Conservation (phyloP, 2,113 vertebrate genomes). For the Triplophysa rosa region DNA sequence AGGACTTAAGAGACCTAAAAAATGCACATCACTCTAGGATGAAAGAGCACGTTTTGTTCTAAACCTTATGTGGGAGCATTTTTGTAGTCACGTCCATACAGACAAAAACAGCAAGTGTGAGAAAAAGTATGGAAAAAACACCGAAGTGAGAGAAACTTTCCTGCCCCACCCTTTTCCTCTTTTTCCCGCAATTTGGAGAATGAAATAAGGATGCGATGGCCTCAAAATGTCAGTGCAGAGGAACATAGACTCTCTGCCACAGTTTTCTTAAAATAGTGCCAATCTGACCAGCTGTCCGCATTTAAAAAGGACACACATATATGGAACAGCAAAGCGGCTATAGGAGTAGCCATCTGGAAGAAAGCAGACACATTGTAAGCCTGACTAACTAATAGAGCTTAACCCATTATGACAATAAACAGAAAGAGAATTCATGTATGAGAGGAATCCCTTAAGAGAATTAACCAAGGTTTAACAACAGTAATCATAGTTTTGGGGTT, state of each 20-base stretch:
- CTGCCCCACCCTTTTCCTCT: slow-evolving; percentile 41
- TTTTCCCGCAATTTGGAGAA: slow-evolving; percentile 16
- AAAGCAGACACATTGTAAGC: neutral
- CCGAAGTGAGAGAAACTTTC: neutral
- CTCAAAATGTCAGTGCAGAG: slow-evolving; percentile 45
- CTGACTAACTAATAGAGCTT: neutral
- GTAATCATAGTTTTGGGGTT: no score
- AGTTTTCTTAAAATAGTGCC: slow-evolving; percentile 43
- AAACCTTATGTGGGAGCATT: neutral
- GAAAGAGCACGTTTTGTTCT: neutral
- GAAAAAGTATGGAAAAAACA: slow-evolving; percentile 6
- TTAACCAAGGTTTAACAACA: no score
- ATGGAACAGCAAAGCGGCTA: neutral
- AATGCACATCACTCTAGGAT: neutral
- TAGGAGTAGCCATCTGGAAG: neutral
- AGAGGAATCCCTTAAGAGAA: neutral
- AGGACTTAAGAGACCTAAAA: neutral
- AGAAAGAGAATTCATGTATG: neutral
- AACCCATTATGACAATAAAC: neutral
- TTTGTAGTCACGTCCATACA: neutral
- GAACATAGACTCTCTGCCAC: slow-evolving; percentile 10
- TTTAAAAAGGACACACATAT: neutral
- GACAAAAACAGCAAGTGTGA: neutral
- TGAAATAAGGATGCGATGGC: slow-evolving; percentile 45
- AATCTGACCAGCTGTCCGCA: slow-evolving; percentile 12